A percentile compares a stretch with the other conserved stretches of the same genome.
Evolutionary conservation across 2,888 invertebrate genomes (phyloP).

Genomic region (Melipona bicolor): DNA sequence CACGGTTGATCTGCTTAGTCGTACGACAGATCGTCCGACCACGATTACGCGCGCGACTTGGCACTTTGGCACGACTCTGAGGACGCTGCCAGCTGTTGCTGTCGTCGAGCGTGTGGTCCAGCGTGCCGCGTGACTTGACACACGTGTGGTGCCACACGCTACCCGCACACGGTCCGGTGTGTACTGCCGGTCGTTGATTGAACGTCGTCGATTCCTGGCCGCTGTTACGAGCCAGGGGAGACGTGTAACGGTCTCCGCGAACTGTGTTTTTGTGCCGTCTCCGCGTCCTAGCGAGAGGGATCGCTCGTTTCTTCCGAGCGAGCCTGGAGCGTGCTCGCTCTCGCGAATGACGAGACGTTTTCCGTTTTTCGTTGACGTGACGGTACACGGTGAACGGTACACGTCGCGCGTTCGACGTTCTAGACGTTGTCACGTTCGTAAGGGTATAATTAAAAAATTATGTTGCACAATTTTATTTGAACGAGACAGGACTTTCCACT

Average conservation of each 20-base stretch:
- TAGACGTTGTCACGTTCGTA: too few species aligned
- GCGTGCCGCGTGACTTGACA: constrained; percentile 55
- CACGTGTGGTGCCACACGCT: constrained; percentile 50
- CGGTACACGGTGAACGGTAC: constrained; percentile 42
- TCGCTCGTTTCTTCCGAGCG: constrained; percentile 22
- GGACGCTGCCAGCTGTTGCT: constrained; percentile 36
- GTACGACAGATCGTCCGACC: constrained; percentile 59
- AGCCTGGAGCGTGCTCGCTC: not conserved
- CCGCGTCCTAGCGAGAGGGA: constrained; percentile 9
- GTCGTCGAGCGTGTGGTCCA: constrained; percentile 60
- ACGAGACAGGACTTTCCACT: too few species aligned
- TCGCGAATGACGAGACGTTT: constrained; percentile 45
- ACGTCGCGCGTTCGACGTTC: not conserved
- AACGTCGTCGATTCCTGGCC: constrained; percentile 50
- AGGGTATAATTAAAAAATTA: too few species aligned
- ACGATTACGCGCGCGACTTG: constrained; percentile 57
- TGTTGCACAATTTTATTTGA: too few species aligned
- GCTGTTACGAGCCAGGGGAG: constrained; percentile 26
- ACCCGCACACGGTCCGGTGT: not conserved
- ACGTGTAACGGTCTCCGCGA: constrained; percentile 55
- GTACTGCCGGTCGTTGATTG: constrained; percentile 40
- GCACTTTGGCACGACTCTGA: constrained; percentile 47
- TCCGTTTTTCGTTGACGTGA: constrained; percentile 34
- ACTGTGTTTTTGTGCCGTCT: constrained; percentile 48
- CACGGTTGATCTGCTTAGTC: constrained; percentile 43